Base-by-base conservation (phyloP, 37 sponge, comb jelly and placozoan species). In the Geodia barretti region DNA sequence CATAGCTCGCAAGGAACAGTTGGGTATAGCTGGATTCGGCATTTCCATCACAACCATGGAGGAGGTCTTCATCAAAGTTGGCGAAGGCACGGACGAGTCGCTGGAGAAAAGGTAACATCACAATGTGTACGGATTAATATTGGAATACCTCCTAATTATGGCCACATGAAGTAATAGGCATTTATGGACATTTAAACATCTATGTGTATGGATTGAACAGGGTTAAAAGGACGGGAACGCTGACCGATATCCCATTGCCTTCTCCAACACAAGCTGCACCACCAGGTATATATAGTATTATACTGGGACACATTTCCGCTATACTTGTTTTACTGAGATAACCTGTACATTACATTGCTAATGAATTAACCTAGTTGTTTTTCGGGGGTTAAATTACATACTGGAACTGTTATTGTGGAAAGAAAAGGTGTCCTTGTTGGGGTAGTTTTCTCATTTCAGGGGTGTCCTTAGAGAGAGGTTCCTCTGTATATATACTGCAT, bases 1-100 rank as follows among this genome's bases (percentile, higher is more conserved):
- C 29, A 31, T 36, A 85, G 75, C 74, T 35, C 39, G 47, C 40
- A 81, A 82, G 33, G 34, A 40, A 41, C 63, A 83, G 58, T 74
- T 83, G 31, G 88, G 93, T 19, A 90, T 96, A 24, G 60, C 77
- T 25, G 90, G 97, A 42, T 96, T 79, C 75, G 97, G 97, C 40
- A 66, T 90, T 8, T 92, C 93, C 20, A 79, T 96, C 23, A 96
- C 97, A 2, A 96, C 97, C 3, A 86, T 95, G 88, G 96, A 95
- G 67, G 96, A 95, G 67, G 96, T 95, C 38, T 95, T 95, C 78
- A 87, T 96, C 67, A 92, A 90, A 75, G 97, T 93, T 21, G 85
- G 86, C 21, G 88, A 87, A 72, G 83, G 79, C 23, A 61, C 39
- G 3, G 81, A 88, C 39, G 72, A 75, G 41, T 39, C n/a, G 20